Percentiles rank a stretch among this genome's conserved stretches.
Evolutionary conservation across 2,888 invertebrate species (phyloP).

Genomic region (Belgica antarctica): DNA sequence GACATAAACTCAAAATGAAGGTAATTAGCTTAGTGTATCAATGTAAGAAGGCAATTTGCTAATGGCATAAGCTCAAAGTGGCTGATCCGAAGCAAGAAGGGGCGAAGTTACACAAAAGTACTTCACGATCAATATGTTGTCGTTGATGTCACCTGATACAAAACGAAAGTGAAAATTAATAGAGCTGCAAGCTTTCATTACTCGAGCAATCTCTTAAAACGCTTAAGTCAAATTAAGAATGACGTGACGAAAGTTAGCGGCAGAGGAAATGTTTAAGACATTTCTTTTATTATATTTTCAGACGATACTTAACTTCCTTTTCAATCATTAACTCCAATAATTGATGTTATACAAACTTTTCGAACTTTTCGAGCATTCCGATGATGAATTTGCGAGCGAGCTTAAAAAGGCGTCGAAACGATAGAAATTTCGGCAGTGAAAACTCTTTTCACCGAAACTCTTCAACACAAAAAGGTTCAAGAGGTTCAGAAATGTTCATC

Average conservation of each 20-base stretch:
- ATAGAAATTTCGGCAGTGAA: too few relatives aligned
- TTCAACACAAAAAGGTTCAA: too few relatives aligned
- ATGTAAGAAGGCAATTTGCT: neutral
- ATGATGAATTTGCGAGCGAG: too few relatives aligned
- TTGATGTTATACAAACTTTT: constrained; percentile 3
- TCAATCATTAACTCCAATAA: neutral
- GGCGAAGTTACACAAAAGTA: neutral
- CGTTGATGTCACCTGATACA: neutral
- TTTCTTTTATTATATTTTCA: neutral
- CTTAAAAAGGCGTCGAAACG: too few relatives aligned
- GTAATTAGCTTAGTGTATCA: neutral
- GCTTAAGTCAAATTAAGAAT: neutral
- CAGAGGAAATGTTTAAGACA: neutral
- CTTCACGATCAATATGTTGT: neutral
- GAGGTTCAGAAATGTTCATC: too few relatives aligned
- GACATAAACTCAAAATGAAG: constrained; percentile 10
- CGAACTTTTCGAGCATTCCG: too few relatives aligned
- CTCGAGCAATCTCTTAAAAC: too few relatives aligned
- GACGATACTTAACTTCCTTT: neutral
- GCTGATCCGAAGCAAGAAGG: too few relatives aligned
- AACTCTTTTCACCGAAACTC: too few relatives aligned
- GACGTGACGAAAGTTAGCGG: neutral
- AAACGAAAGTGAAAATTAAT: constrained; percentile 17
- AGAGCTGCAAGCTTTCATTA: neutral
- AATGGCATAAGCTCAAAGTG: neutral